Evolutionary conservation across 2,888 invertebrate genomes (phyloP).

Genomic region (Syrista parreyssii): DNA sequence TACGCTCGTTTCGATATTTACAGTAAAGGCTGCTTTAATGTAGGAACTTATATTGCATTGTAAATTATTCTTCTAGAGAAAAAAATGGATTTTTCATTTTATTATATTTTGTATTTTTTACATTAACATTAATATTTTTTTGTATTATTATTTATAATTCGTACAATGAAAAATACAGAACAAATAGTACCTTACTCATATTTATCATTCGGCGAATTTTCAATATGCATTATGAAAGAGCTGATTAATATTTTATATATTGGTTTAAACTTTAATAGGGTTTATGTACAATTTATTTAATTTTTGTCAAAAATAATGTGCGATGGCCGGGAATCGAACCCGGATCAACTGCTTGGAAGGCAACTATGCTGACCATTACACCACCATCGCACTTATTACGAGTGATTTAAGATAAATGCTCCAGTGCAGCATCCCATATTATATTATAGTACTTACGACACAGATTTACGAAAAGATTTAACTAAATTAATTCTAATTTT

Average conservation of each 20-base stretch:
- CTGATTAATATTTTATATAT: neutral
- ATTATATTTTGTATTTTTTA: neutral
- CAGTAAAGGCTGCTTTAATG: no score
- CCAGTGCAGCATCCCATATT: constrained; percentile 1
- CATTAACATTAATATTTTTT: no score
- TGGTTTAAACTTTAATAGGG: neutral
- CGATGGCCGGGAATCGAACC: constrained; percentile 48
- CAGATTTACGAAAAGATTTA: neutral
- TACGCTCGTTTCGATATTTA: neutral
- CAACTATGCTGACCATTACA: constrained; percentile 46
- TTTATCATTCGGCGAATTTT: no score
- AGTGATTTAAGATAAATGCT: neutral
- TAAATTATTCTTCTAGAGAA: neutral
- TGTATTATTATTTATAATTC: neutral
- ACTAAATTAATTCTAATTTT: neutral
- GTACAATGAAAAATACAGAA: no score
- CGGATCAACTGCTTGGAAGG: constrained; percentile 46
- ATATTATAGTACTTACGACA: neutral
- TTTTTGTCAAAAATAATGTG: constrained; percentile 30
- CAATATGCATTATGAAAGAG: neutral
- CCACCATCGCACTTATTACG: constrained; percentile 38
- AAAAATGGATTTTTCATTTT: neutral
- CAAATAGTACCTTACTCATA: no score
- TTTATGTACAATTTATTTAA: neutral
- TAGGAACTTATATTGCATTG: neutral